phyloP scores from a whole-genome alignment of 2,113 vertebrate species.

The Varanus komodoensis region DNA sequence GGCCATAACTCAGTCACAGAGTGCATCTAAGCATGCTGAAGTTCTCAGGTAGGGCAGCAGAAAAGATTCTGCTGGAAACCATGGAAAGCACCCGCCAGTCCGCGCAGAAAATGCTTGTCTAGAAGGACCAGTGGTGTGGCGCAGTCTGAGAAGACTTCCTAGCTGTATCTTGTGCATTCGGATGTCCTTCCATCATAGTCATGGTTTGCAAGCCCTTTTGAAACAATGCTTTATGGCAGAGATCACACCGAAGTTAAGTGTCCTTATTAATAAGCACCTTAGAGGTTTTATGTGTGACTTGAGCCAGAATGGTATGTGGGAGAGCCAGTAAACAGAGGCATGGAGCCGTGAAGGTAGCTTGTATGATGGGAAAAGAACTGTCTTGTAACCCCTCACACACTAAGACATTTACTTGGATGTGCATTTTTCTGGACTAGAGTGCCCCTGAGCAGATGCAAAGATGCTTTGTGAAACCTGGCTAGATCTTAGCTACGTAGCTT shows the following conservation, averaged over 20 bases:
- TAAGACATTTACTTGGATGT: not conserved
- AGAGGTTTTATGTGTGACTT: not conserved
- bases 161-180: too few species aligned
- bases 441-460: not conserved
- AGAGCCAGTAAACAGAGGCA: not conserved
- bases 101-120: too few species aligned
- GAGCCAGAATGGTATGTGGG: not conserved
- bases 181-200: not conserved
- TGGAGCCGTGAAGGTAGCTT: not conserved
- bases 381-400: not conserved
- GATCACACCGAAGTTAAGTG: not conserved
- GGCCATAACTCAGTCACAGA: too few species aligned
- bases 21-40: too few species aligned
- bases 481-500: not conserved
- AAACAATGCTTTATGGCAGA: not conserved
- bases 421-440: not conserved
- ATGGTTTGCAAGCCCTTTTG: not conserved
- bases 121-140: too few species aligned
- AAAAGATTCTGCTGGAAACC: too few species aligned
- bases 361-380: not conserved
- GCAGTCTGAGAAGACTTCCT: too few species aligned
- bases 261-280: too few species aligned
- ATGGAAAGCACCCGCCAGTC: too few species aligned
- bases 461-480: not conserved
- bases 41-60: not conserved